Evolutionary conservation across 2,797 vertebrate species (phyloP).

Genomic region (Gallinago nigripennis): DNA sequence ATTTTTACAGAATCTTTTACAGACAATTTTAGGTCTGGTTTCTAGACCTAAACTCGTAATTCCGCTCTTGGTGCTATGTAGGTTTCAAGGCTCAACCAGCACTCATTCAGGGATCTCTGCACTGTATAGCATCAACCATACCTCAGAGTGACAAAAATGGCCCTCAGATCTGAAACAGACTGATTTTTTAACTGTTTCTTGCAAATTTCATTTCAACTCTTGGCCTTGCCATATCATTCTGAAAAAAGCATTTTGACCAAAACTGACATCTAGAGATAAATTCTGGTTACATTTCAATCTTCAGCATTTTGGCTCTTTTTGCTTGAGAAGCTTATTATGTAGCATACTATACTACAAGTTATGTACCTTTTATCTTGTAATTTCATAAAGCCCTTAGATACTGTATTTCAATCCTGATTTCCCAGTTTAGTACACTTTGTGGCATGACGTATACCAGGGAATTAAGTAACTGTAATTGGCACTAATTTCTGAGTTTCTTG

Average conservation of each 20-base stretch:
- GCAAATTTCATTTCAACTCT: not conserved
- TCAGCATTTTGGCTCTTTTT: not conserved
- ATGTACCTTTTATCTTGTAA: not conserved
- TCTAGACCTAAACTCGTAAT: not conserved
- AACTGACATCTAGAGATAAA: not conserved
- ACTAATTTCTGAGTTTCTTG: not conserved
- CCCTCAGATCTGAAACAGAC: not conserved
- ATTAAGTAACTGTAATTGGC: not conserved
- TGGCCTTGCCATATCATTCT: not conserved
- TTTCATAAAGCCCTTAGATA: not conserved
- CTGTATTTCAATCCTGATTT: not conserved
- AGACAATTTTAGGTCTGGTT: not conserved
- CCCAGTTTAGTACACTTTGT: not conserved
- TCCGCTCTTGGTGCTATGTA: not conserved
- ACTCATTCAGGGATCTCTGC: not conserved
- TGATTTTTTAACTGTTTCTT: not conserved
- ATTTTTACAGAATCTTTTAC: too few relatives aligned
- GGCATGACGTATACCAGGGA: not conserved
- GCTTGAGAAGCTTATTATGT: not conserved
- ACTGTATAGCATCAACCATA: not conserved
- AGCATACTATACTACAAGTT: not conserved
- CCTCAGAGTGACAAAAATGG: not conserved
- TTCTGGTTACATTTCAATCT: not conserved
- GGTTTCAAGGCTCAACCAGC: not conserved
- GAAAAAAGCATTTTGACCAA: not conserved